phyloP scores from a whole-genome alignment of 2,113 vertebrate genomes.

The Myodes glareolus region DNA sequence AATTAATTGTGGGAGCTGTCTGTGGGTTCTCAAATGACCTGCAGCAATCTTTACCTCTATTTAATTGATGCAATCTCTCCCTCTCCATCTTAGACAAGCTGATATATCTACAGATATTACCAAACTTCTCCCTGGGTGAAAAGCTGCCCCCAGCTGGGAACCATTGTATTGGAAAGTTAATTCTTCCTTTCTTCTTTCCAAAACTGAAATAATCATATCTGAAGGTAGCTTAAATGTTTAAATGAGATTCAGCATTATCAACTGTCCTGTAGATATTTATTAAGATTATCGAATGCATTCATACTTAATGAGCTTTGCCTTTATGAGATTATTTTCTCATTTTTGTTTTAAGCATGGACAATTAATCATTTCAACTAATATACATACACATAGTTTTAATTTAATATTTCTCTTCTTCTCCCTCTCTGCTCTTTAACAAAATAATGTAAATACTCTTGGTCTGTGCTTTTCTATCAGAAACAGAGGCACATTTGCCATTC shows the following conservation, averaged over 20 bases:
- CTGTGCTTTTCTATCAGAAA: background rate
- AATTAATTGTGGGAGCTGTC: too few relatives aligned
- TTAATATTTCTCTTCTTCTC: background rate
- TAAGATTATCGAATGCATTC: constrained; percentile 28
- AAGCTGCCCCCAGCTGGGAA: background rate
- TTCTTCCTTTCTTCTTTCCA: background rate
- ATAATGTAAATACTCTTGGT: background rate
- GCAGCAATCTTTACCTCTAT: background rate
- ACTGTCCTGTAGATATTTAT: background rate
- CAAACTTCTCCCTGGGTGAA: background rate
- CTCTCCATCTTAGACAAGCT: background rate
- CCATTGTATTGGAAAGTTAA: background rate
- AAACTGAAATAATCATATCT: constrained; percentile 19
- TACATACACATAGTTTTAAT: background rate
- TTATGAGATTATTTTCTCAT: background rate
- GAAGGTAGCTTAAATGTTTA: background rate
- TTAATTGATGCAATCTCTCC: background rate
- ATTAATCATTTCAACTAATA: constrained; percentile 14
- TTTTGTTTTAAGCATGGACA: constrained; percentile 42
- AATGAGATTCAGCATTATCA: constrained; percentile 18
- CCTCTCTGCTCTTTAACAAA: background rate
- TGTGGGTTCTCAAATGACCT: background rate
- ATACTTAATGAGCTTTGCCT: background rate
- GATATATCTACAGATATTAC: background rate
- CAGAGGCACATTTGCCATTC: constrained; percentile 22